Conservation (phyloP, 2,888 invertebrate genomes). For the Strigamia maritima region DNA sequence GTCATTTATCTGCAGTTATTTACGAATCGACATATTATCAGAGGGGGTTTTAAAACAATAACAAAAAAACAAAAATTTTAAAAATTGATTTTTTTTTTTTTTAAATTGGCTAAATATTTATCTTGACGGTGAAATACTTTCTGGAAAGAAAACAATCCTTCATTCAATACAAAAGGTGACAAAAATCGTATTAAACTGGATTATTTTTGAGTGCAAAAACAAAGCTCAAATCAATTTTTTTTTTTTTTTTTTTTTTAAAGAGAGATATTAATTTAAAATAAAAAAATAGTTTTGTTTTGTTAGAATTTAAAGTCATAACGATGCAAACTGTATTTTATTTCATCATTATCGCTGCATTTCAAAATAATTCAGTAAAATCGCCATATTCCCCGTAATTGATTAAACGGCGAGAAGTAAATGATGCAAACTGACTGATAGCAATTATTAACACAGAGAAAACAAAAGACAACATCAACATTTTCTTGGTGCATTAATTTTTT, state of each 20-base stretch:
- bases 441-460: conserved; percentile 24
- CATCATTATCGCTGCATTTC: conserved; percentile 10
- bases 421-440: conserved; percentile 21
- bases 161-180: too few relatives aligned
- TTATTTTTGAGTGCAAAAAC: neutral
- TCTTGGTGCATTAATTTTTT: neutral
- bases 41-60: too few relatives aligned
- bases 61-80: too few relatives aligned
- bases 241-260: neutral
- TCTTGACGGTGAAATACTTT: too few relatives aligned
- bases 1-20: too few relatives aligned
- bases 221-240: neutral
- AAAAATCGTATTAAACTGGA: too few relatives aligned
- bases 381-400: conserved; percentile 8
- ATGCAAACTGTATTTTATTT: neutral
- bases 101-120: too few relatives aligned
- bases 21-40: too few relatives aligned
- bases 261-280: neutral
- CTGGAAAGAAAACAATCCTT: too few relatives aligned
- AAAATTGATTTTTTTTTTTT: too few relatives aligned
- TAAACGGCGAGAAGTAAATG: conserved; percentile 26
- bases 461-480: conserved; percentile 17
- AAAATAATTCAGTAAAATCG: neutral
- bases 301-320: neutral
- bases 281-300: neutral